Evolutionary conservation across 2,113 vertebrate genomes (phyloP), one percentile per base, ranked within the genome.

Genomic region (Gambusia affinis): DNA sequence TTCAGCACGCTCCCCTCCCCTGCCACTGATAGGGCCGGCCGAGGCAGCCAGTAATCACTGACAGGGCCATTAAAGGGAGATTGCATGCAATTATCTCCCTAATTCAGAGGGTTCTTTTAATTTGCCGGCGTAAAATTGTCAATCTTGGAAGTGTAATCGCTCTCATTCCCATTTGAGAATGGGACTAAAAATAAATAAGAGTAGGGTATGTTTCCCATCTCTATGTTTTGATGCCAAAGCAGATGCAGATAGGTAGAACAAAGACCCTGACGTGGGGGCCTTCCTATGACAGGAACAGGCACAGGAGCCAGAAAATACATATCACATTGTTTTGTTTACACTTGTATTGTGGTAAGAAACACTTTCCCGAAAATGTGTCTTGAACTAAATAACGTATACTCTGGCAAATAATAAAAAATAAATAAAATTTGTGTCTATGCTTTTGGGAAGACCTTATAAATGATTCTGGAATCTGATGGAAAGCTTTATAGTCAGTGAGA

Each of bases 81-180:
- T 14, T 91, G 92, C 93, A 93, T 95, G 95, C 96, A 96, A 96
- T 97, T 98, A 98, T 96, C 95, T 95, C 81, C 75, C 93, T 96
- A 96, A 97, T 97, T 96, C 95, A 92, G 93, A 92, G 94, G 94
- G 94, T 95, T 95, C 95, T 95, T 94, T 95, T 96, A 96, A 96
- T 97, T 97, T 96, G 92, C 94, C 94, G 95, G 90, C 95, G 95
- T 96, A 96, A 97, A 97, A 97, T 96, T 96, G 93, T 93, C 94
- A 95, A 88, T 95, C 91, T 89, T 84, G 72, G 73, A 90, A 87
- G 87, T 88, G 83, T 88, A 88, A 91, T 90, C 82, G 82, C 82
- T 83, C 87, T 89, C 89, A 82, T 83, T 90, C 75, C 80, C 75
- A 76, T 90, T 87, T 61, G 70, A 82, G 84, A 82, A 76, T 68